Evolutionary conservation across 2,113 vertebrate genomes (phyloP).

Genomic region (Myotis davidii): DNA sequence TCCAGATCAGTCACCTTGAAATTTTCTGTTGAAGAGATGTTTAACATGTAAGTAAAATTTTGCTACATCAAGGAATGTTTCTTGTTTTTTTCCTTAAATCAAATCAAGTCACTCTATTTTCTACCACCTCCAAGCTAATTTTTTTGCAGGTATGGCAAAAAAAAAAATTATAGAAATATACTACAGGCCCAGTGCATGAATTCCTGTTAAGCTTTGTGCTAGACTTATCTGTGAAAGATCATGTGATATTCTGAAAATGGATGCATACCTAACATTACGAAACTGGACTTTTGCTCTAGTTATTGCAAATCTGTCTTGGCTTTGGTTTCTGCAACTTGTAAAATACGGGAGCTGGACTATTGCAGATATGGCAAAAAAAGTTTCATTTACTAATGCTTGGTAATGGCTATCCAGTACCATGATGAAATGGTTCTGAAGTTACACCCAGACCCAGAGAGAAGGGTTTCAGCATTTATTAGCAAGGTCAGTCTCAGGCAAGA

Average conservation of each 20-base stretch:
- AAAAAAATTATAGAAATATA: background rate
- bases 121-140: background rate
- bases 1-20: background rate
- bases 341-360: background rate
- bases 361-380: background rate
- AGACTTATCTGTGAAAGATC: background rate
- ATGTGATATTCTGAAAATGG: background rate
- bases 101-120: background rate
- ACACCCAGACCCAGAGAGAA: background rate
- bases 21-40: background rate
- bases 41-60: background rate
- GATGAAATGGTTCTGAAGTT: background rate
- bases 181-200: too few species aligned
- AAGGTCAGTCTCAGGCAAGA: background rate
- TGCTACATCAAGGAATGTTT: background rate
- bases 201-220: background rate
- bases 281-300: background rate
- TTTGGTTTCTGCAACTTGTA: background rate
- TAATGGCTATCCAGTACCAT: background rate
- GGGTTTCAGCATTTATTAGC: background rate
- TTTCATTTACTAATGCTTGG: background rate
- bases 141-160: background rate
- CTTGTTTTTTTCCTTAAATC: background rate
- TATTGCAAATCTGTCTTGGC: background rate
- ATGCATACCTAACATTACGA: background rate